Evolutionary conservation across 2,113 vertebrate species (phyloP), one percentile per base, ranked within the genome.

Genomic region (Cololabis saira): DNA sequence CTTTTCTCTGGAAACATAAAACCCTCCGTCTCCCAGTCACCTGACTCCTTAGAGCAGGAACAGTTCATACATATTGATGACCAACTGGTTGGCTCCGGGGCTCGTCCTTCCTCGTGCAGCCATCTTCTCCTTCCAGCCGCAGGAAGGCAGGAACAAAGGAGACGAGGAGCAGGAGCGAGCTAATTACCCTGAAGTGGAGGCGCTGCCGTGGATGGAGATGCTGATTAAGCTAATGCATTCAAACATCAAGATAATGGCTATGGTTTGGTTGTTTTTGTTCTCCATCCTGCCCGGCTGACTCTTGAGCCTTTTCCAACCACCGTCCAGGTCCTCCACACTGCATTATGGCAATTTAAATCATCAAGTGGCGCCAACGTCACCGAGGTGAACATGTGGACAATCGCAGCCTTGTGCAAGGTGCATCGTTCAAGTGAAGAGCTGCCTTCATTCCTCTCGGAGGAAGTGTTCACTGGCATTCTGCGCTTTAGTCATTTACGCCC

Each of bases 1-100:
- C 10, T 37, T 37, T 3, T 37, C 33, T 11, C 5, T 7, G 33
- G 33, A 7, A 37, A 37, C 10, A 37, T 37, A 3, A 37, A 37
- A 37, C 10, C 10, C 33, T 37, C 33, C 10, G 33, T 37, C 33
- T 37, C 33, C 2, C 44, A 53, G 55, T 74, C 78, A 80, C 65
- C 58, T 68, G 69, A 30, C 63, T 76, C 60, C 61, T 71, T 19
- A 61, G 10, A 49, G 70, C 7, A 27, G 56, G 42, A 76, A 33
- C 6, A 13, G 53, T 53, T 84, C 76, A 87, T 89, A 71, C 71
- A 86, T 85, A 87, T 86, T 88, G 68, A 87, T 91, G 79, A 74
- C 42, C 49, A 42, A 63, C 30, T 11, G 64, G 30, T 57, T 70
- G 74, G 65, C 78, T 61, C 41, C 73, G 30, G 82, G 81, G 65